phyloP scores from a whole-genome alignment of 2,113 vertebrate species.

The Halcyon malimbica region DNA sequence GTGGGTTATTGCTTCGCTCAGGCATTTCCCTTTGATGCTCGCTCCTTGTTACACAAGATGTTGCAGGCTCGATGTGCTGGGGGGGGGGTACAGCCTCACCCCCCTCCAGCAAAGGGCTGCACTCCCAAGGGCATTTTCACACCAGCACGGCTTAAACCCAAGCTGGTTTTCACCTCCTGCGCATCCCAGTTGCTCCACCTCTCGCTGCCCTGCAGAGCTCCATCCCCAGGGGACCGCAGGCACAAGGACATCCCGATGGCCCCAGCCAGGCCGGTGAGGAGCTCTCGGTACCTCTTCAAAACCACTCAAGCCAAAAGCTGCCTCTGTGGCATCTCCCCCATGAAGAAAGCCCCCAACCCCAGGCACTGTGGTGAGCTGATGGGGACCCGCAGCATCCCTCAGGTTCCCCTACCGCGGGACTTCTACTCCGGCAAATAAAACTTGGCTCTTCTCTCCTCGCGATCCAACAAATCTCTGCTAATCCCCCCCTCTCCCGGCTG shows the following conservation, averaged over 20 bases:
- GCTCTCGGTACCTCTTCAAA: neutral
- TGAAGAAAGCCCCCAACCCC: neutral
- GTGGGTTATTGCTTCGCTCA: slow-evolving; percentile 51
- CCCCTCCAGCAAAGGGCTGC: neutral
- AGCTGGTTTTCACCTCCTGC: neutral
- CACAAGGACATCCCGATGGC: fast-evolving
- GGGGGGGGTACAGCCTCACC: neutral
- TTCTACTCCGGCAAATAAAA: neutral
- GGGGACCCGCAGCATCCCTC: neutral
- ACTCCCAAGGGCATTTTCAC: neutral
- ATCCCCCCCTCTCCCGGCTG: neutral
- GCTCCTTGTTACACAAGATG: slow-evolving; percentile 39
- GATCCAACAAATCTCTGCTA: slow-evolving; percentile 51
- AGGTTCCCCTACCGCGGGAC: neutral
- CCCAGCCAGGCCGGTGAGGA: fast-evolving
- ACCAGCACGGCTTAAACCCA: neutral
- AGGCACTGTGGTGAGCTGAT: neutral
- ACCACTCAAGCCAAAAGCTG: neutral
- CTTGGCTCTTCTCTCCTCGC: slow-evolving; percentile 31
- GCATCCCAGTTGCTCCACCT: fast-evolving
- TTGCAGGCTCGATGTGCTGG: neutral
- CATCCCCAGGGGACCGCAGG: neutral
- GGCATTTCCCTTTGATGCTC: slow-evolving; percentile 63
- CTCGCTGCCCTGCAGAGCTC: fast-evolving
- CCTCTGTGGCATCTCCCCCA: neutral